Evolutionary conservation across 2,888 invertebrate species (phyloP).

Genomic region (Pollenia labialis): DNA sequence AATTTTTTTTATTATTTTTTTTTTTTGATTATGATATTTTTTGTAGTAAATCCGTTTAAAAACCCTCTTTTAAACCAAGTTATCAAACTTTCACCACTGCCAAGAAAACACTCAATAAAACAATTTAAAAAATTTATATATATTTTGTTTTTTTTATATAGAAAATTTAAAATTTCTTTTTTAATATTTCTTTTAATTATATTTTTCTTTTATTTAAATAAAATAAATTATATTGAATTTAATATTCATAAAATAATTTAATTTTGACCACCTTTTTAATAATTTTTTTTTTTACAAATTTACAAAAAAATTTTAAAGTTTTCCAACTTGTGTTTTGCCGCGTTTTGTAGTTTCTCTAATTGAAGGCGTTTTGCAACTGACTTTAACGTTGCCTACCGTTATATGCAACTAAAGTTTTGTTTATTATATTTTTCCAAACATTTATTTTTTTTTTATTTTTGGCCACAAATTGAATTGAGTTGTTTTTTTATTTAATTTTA

Average conservation of each 20-base stretch:
- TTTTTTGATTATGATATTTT: neutral
- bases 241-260: too few species aligned
- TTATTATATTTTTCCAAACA: slow-evolving; percentile 35
- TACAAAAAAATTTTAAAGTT: slow-evolving; percentile 26
- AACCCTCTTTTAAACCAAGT: slow-evolving; percentile 59
- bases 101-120: slow-evolving; percentile 34
- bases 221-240: neutral
- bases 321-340: slow-evolving; percentile 46
- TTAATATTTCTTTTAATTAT: too few species aligned
- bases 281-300: slow-evolving; percentile 16
- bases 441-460: slow-evolving; percentile 46
- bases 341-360: slow-evolving; percentile 67
- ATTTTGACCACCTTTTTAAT: slow-evolving; percentile 1
- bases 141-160: too few species aligned
- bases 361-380: slow-evolving; percentile 74
- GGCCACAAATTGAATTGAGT: slow-evolving; percentile 50
- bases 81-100: slow-evolving; percentile 70
- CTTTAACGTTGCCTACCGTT: slow-evolving; percentile 60
- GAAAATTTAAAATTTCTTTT: too few species aligned
- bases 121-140: slow-evolving; percentile 4
- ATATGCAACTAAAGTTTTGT: slow-evolving; percentile 62
- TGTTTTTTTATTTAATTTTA: slow-evolving; percentile 16
- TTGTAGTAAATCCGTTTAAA: slow-evolving; percentile 35
- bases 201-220: neutral
- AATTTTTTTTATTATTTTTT: slow-evolving; percentile 34